These are phyloP conservation scores for Parnassius orleans DNA, from an alignment of 2,888 invertebrate genomes.

Conservation along the genomic window DNA sequence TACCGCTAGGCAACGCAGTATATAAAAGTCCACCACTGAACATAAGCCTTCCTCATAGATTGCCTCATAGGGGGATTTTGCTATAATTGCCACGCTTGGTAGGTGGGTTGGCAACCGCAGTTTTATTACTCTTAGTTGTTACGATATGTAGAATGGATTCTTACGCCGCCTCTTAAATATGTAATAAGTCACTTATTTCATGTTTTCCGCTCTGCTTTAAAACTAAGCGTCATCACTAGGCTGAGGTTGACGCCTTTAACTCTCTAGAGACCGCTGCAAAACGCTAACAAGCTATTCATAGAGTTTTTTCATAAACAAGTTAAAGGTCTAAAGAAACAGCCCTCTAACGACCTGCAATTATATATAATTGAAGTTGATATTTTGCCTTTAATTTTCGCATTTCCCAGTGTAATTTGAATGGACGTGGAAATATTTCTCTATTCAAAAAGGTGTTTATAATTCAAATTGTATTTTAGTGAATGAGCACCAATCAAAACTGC, in stretches of 20 bases:
- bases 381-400: slow-evolving; percentile 34
- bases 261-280: slow-evolving; percentile 60
- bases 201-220: slow-evolving; percentile 34
- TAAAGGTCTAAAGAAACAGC: slow-evolving; percentile 54
- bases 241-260: slow-evolving; percentile 48
- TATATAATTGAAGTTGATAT: slow-evolving; percentile 58
- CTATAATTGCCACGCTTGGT: too few relatives aligned
- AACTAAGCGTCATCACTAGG: slow-evolving; percentile 28
- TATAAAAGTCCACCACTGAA: too few relatives aligned
- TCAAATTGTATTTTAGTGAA: slow-evolving; percentile 28
- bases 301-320: slow-evolving; percentile 62
- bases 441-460: slow-evolving; percentile 28
- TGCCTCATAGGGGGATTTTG: too few relatives aligned
- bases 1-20: too few relatives aligned
- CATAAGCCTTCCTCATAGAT: too few relatives aligned
- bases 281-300: slow-evolving; percentile 72
- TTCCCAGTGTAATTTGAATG: slow-evolving; percentile 36
- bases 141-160: too few relatives aligned
- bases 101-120: too few relatives aligned
- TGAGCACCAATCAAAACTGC: slow-evolving; percentile 2
- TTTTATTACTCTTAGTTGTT: too few relatives aligned
- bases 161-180: too few relatives aligned
- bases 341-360: slow-evolving; percentile 62
- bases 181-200: too few relatives aligned
- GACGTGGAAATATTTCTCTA: slow-evolving; percentile 36